These are phyloP conservation scores for Craseonycteris thonglongyai DNA, from an alignment of 2,113 vertebrate species.

Conservation along the genomic window DNA sequence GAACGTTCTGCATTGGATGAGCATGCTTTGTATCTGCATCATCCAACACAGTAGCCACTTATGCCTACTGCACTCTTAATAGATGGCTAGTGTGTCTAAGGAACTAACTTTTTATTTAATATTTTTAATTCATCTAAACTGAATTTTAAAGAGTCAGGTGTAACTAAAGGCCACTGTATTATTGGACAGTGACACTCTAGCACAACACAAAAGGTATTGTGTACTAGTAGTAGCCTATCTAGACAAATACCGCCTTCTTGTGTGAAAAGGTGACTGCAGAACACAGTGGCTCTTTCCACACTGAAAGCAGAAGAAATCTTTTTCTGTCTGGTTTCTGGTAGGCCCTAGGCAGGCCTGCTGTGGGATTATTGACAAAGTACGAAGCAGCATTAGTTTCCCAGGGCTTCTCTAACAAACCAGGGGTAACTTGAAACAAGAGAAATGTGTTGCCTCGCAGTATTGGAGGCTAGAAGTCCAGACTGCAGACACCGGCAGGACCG, in stretches of 20 bases:
- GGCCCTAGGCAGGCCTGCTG: neutral
- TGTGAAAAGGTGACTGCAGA: neutral
- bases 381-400: neutral
- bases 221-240: neutral
- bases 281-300: neutral
- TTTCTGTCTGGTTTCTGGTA: neutral
- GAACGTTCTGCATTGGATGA: neutral
- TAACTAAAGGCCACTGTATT: no score
- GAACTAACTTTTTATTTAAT: neutral
- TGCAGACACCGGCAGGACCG: no score
- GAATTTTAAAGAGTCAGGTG: neutral
- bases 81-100: neutral
- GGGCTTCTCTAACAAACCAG: neutral
- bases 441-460: neutral
- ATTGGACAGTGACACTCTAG: neutral
- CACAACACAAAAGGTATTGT: neutral
- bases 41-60: neutral
- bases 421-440: neutral
- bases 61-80: neutral
- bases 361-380: neutral
- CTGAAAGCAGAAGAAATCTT: neutral
- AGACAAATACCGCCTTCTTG: neutral
- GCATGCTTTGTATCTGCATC: neutral
- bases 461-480: neutral
- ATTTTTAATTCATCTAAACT: neutral